Base-by-base conservation (phyloP, 2,113 vertebrate species). In the Oreochromis tanganicae region DNA sequence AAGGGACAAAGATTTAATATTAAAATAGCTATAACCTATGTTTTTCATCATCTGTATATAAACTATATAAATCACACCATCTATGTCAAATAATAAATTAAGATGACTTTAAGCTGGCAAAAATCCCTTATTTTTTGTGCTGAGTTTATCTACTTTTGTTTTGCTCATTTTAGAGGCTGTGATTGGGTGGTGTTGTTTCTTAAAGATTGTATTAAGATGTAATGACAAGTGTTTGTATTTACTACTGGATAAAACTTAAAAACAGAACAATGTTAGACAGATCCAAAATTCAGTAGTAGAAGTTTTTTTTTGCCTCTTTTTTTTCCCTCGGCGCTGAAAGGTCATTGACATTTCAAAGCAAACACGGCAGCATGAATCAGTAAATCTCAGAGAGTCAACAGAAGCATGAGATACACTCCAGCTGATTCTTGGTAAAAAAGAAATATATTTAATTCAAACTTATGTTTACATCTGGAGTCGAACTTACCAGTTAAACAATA, bases 11-110 rank as follows among this genome's bases (percentile, higher is more conserved):
- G 17, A 63, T 36, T n/a, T 36, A 63, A 63, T 63, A 63, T 63
- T 63, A 0, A 36, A 63, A 12, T 3, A 36, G 32, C 32, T n/a
- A 36, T 63, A 63, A 32, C 0, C 0, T 63, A 3, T 66, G 61
- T 66, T 66, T 66, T 66, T 66, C 17, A 1, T 7, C 10, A 12
- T 66, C 9, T 66, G 32, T 36, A 66, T 36, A 66, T 7, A 32
- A 66, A 34, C 61, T 11, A n/a, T n/a, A 66, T 66, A 66, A n/a
- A 66, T 36, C 2, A 36, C 16, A 66, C 61, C 10, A 66, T 36
- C 32, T 4, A n/a, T 36, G 32, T 36, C 32, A 66, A 66, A 66
- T 36, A 66, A 36, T 66, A 66, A 66, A 66, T 66, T 38, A 66
- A 66, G 61, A n/a, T 38, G 2, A 66, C 10, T 36, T 66, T 12